Conservation (phyloP, 2,888 invertebrate genomes). For the Boloria selene region DNA sequence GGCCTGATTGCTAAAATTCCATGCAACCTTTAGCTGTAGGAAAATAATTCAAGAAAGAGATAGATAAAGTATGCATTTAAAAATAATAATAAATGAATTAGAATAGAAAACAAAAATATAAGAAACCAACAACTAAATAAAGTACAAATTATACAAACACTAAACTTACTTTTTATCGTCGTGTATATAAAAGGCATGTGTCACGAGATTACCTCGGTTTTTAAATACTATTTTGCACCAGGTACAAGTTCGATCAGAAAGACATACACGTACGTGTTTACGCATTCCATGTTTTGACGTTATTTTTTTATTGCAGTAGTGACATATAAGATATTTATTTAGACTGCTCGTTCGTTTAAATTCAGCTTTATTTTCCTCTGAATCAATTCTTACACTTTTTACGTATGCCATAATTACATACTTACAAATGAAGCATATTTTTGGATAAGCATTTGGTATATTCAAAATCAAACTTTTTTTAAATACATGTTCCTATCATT, state of each 20-base stretch:
- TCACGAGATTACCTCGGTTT: constrained; percentile 47
- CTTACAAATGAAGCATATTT: constrained; percentile 16
- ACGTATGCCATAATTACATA: constrained; percentile 27
- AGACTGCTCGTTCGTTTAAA: constrained; percentile 42
- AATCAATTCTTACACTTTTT: constrained; percentile 3
- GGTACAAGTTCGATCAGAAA: constrained; percentile 36
- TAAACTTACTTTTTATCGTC: constrained; percentile 43
- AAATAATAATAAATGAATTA: too few species aligned
- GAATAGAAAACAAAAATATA: too few species aligned
- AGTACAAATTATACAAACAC: background rate
- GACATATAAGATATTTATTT: constrained; percentile 39
- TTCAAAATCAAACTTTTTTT: too few species aligned
- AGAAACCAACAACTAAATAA: too few species aligned
- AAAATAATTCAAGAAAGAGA: too few species aligned
- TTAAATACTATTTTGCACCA: constrained; percentile 49
- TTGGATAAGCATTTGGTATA: background rate
- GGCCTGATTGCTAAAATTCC: too few species aligned
- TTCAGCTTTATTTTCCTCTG: constrained; percentile 2
- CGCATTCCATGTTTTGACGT: constrained; percentile 9
- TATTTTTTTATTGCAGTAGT: constrained; percentile 29
- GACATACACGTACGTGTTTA: constrained; percentile 31
- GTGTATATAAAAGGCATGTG: constrained; percentile 45
- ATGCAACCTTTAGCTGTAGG: too few species aligned
- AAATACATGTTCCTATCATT: too few species aligned
- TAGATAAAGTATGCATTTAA: too few species aligned